Evolutionary conservation across 2,888 invertebrate genomes (phyloP).

Genomic region (Nemapogon koenigi): DNA sequence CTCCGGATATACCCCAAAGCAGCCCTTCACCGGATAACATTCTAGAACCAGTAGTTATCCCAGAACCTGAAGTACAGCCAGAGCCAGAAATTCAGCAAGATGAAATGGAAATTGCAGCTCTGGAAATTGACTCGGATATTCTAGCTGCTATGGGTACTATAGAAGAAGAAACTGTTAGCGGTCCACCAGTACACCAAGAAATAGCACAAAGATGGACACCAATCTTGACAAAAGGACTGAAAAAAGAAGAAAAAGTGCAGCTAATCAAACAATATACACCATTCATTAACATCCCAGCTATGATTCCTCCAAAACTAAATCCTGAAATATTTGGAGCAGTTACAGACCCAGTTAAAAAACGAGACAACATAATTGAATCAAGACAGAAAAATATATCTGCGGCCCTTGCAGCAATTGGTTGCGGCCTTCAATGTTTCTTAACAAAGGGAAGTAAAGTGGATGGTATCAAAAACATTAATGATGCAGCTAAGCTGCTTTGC

Average conservation of each 20-base stretch:
- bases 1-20: too few species aligned
- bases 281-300: not conserved
- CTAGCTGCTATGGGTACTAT: not conserved
- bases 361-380: not conserved
- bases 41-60: not conserved
- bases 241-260: conserved; percentile 1
- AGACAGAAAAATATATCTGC: conserved; percentile 3
- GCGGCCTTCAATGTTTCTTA: not conserved
- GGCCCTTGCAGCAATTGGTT: not conserved
- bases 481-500: conserved; percentile 5
- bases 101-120: too few species aligned
- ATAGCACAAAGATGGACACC: conserved; percentile 2
- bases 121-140: not conserved
- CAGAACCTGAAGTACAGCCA: too few species aligned
- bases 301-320: conserved; percentile 5
- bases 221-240: conserved; percentile 1
- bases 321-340: not conserved
- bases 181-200: not conserved
- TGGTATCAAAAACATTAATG: conserved; percentile 1
- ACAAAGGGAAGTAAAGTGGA: conserved; percentile 6
- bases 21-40: too few species aligned
- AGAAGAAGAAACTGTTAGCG: not conserved
- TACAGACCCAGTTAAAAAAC: conserved; percentile 3
- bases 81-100: too few species aligned
- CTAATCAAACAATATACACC: conserved; percentile 2